These are phyloP conservation scores for Thymelicus acteon DNA, from an alignment of 2,888 invertebrate species.

Conservation along the genomic window DNA sequence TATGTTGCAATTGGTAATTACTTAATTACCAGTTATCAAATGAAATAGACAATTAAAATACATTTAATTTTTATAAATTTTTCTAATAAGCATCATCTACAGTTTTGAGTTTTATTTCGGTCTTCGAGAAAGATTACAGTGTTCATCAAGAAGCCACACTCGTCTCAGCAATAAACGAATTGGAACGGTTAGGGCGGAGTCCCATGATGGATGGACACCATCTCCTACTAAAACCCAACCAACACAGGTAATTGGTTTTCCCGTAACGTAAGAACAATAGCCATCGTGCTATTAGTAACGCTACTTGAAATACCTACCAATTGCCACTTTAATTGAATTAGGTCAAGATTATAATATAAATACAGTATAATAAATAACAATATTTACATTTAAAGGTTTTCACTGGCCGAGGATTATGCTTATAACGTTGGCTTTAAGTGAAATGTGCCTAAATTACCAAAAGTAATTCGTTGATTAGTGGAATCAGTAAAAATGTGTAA, in stretches of 20 bases:
- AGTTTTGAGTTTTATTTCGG: too few species aligned
- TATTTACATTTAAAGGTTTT: conserved; percentile 40
- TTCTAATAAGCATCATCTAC: too few species aligned
- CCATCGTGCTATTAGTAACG: conserved; percentile 45
- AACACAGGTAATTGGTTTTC: conserved; percentile 66
- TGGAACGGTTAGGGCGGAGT: conserved; percentile 63
- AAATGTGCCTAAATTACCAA: background rate
- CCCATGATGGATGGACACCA: conserved; percentile 69
- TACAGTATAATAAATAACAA: conserved; percentile 32
- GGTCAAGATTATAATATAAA: conserved; percentile 40
- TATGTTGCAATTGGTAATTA: too few species aligned
- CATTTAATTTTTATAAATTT: too few species aligned
- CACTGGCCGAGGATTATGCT: background rate
- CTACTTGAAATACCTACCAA: conserved; percentile 18
- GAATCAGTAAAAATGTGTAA: conserved; percentile 50
- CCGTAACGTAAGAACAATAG: conserved; percentile 62
- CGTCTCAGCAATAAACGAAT: conserved; percentile 38
- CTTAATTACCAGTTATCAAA: too few species aligned
- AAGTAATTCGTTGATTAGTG: conserved; percentile 14
- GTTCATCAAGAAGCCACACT: background rate
- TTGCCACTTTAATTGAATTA: conserved; percentile 40
- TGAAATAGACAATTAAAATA: too few species aligned
- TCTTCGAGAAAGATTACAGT: background rate
- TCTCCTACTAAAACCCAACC: conserved; percentile 72
- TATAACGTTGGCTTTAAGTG: conserved; percentile 2